Evolutionary conservation across 1,140 invertebrate species (phyloP).

Genomic region (Papilio dardanus): DNA sequence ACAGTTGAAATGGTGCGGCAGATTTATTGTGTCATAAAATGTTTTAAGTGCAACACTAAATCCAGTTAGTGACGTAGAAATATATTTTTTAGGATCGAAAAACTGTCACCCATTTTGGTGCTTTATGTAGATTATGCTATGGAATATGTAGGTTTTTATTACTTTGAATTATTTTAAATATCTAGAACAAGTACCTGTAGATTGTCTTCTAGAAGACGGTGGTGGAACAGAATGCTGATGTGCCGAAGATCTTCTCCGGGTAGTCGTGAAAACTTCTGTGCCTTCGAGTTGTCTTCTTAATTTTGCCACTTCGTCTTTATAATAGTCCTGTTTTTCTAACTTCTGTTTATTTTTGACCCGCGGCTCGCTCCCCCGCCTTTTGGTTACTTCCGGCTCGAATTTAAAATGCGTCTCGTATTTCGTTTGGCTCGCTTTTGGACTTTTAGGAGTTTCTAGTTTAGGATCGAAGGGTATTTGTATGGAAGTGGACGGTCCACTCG

Average conservation of each 20-base stretch:
- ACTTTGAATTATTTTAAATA: too few relatives aligned
- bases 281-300: conserved; percentile 71
- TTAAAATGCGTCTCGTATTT: conserved; percentile 81
- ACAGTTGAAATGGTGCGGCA: neutral
- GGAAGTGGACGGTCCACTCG: conserved; percentile 62
- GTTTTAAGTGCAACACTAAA: conserved; percentile 16
- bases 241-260: conserved; percentile 67
- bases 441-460: conserved; percentile 76
- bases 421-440: conserved; percentile 69
- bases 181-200: conserved; percentile 54
- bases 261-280: conserved; percentile 72
- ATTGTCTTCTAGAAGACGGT: conserved; percentile 67
- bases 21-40: conserved; percentile 13
- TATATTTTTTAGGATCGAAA: neutral
- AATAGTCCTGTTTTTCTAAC: conserved; percentile 72
- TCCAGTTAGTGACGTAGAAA: conserved; percentile 3
- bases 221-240: conserved; percentile 77
- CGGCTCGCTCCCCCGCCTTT: conserved; percentile 68
- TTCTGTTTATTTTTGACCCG: conserved; percentile 73
- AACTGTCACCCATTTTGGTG: neutral
- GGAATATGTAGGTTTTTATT: too few relatives aligned
- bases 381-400: conserved; percentile 76
- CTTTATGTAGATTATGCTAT: neutral
- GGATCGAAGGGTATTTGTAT: conserved; percentile 69
- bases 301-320: conserved; percentile 75